These are phyloP conservation scores for Anarrhichthys ocellatus DNA, from an alignment of 2,113 vertebrate genomes.

Conservation along the genomic window DNA sequence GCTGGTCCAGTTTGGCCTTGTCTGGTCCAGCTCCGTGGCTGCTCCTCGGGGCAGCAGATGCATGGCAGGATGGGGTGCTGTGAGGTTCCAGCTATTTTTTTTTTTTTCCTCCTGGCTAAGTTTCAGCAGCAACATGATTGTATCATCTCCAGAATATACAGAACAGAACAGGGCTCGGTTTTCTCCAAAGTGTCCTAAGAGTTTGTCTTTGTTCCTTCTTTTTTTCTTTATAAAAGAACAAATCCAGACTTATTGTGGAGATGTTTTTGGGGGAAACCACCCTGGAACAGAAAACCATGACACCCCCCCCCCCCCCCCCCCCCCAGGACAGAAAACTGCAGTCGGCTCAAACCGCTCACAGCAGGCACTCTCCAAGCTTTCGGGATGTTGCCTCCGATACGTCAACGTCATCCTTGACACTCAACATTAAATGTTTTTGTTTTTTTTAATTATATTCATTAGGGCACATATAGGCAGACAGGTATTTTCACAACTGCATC, in stretches of 20 bases:
- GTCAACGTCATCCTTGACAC: slow-evolving; percentile 40
- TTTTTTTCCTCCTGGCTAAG: slow-evolving; percentile 33
- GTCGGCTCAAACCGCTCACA: slow-evolving; percentile 30
- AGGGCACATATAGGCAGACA: slow-evolving; percentile 77
- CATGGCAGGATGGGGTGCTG: slow-evolving; percentile 48
- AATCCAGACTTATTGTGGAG: slow-evolving; percentile 41
- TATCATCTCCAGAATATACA: slow-evolving; percentile 64
- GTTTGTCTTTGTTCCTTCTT: slow-evolving; percentile 43
- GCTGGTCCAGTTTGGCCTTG: slow-evolving; percentile 17
- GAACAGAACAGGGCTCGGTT: slow-evolving; percentile 44
- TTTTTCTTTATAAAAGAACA: slow-evolving; percentile 32
- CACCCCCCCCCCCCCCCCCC: not conserved
- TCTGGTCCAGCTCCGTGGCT: slow-evolving; percentile 27
- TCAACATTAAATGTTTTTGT: slow-evolving; percentile 54
- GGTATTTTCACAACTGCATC: slow-evolving; percentile 77
- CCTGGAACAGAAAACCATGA: slow-evolving; percentile 27
- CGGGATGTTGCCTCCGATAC: slow-evolving; percentile 52
- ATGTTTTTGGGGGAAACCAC: slow-evolving; percentile 44
- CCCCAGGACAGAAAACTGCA: slow-evolving; percentile 40
- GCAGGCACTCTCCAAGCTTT: slow-evolving; percentile 30
- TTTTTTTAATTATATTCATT: slow-evolving; percentile 71
- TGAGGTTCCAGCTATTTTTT: slow-evolving; percentile 48
- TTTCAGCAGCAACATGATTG: slow-evolving; percentile 78
- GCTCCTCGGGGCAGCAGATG: slow-evolving; percentile 49
- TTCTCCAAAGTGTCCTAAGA: slow-evolving; percentile 33